These are phyloP conservation scores for Connochaetes taurinus DNA, from an alignment of 2,113 vertebrate genomes.

Conservation along the genomic window DNA sequence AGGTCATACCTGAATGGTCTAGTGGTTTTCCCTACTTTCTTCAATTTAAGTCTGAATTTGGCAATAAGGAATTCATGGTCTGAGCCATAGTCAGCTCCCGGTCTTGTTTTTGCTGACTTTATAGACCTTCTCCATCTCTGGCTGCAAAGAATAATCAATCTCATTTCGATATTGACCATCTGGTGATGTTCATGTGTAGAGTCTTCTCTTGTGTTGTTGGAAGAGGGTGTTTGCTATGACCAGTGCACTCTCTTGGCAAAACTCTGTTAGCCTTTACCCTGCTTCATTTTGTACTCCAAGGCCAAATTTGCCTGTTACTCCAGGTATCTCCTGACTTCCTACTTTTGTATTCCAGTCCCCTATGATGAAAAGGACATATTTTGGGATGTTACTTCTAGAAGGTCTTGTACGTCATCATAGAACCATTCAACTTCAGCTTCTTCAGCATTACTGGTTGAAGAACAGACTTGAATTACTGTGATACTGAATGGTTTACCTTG, in stretches of 20 bases:
- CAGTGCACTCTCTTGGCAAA: not conserved
- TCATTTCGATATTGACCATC: not conserved
- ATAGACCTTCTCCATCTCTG: not conserved
- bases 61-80: not conserved
- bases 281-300: not conserved
- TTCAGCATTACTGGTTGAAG: not conserved
- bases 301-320: not conserved
- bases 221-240: not conserved
- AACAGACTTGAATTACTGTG: not conserved
- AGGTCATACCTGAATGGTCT: not conserved
- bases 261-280: not conserved
- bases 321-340: not conserved
- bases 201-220: not conserved
- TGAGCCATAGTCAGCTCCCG: not conserved
- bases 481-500: not conserved
- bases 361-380: not conserved
- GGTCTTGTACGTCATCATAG: not conserved
- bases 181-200: not conserved
- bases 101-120: not conserved
- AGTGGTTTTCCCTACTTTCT: not conserved
- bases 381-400: not conserved
- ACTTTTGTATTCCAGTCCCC: not conserved
- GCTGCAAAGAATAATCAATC: not conserved
- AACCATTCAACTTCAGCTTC: not conserved
- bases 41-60: not conserved